A percentile compares a stretch with the other conserved stretches of the same genome.
phyloP scores from a whole-genome alignment of 2,888 invertebrate species.

The Scotopteryx bipunctaria region DNA sequence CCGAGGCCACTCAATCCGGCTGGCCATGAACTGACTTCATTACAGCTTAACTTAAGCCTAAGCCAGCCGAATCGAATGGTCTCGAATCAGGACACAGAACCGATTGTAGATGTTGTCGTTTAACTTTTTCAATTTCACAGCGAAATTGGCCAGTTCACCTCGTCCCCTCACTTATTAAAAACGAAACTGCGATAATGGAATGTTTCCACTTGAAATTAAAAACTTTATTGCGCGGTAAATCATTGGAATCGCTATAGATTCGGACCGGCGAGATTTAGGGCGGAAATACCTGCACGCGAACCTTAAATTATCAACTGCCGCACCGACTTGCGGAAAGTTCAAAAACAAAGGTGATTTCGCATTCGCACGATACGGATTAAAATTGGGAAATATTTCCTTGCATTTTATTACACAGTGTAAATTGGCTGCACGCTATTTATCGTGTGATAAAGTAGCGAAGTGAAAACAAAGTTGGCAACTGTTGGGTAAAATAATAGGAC shows the following conservation, averaged over 20 bases:
- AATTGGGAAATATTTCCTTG: constrained; percentile 46
- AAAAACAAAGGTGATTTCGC: constrained; percentile 53
- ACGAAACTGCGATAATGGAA: constrained; percentile 62
- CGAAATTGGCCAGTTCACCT: constrained; percentile 58
- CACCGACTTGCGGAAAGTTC: constrained; percentile 43
- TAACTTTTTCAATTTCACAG: constrained; percentile 68
- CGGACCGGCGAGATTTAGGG: constrained; percentile 52
- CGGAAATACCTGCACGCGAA: constrained; percentile 43
- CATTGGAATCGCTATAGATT: constrained; percentile 48
- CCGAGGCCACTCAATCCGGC: constrained; percentile 4
- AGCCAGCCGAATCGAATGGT: neutral
- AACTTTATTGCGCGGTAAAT: constrained; percentile 64
- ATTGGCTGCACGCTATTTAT: constrained; percentile 38
- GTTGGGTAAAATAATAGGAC: constrained; percentile 25
- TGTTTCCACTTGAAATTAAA: constrained; percentile 63
- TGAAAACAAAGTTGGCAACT: constrained; percentile 40
- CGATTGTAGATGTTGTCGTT: constrained; percentile 59
- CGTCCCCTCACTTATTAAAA: constrained; percentile 59
- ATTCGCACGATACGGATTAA: constrained; percentile 42
- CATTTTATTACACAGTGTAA: constrained; percentile 42
- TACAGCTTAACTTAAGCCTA: no score
- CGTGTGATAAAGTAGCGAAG: constrained; percentile 26
- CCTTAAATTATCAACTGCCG: constrained; percentile 54
- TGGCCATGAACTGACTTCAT: no score
- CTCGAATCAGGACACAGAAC: constrained; percentile 27